These are phyloP conservation scores for Chymomyza fuscimana DNA, from an alignment of 2,888 invertebrate species.

Conservation along the genomic window DNA sequence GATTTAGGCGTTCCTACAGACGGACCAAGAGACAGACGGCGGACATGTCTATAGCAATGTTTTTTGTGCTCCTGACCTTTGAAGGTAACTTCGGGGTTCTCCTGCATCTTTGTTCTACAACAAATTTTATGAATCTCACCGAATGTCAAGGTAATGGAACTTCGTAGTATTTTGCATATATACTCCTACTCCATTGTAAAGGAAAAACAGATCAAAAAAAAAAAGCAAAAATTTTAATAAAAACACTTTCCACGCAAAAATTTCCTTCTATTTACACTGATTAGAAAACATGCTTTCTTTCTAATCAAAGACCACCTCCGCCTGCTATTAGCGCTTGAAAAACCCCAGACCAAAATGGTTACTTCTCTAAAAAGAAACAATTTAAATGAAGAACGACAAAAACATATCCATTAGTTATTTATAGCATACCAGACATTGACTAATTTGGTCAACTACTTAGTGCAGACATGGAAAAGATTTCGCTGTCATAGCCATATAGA, in stretches of 20 bases:
- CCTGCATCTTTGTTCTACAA: no score
- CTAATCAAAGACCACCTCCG: background rate
- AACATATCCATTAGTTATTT: background rate
- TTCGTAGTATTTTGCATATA: no score
- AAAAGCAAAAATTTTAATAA: background rate
- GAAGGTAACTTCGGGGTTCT: no score
- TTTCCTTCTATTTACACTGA: background rate
- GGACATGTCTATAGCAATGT: no score
- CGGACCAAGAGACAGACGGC: no score
- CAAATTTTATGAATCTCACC: no score
- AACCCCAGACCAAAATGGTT: background rate
- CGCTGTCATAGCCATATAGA: constrained; percentile 24
- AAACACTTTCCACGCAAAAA: background rate
- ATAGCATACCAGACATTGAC: background rate
- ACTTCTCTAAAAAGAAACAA: background rate
- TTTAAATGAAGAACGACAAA: background rate
- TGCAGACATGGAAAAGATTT: constrained; percentile 15
- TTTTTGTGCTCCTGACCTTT: no score
- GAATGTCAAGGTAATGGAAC: no score
- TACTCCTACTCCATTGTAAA: no score
- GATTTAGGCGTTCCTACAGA: no score
- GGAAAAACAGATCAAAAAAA: no score
- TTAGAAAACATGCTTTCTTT: background rate
- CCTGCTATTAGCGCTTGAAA: background rate
- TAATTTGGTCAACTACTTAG: background rate